phyloP scores from a whole-genome alignment of 2,888 invertebrate genomes.

The Ferrisia virgata region DNA sequence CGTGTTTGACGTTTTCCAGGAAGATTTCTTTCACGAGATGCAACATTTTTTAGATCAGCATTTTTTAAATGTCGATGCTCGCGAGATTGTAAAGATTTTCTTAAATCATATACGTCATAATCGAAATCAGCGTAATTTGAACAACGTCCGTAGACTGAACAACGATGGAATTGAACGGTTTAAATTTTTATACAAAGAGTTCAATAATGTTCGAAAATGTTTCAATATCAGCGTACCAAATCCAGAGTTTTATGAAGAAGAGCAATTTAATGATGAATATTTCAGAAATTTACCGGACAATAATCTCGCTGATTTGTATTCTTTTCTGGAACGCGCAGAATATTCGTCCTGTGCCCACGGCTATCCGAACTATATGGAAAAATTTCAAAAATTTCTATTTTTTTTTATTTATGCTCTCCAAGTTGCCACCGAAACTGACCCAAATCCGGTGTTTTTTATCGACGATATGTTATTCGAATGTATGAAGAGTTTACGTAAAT shows the following conservation, averaged over 20 bases:
- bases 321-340: neutral
- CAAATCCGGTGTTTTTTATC: conserved; percentile 22
- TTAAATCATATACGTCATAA: neutral
- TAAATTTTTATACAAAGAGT: neutral
- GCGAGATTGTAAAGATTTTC: neutral
- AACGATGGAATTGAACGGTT: neutral
- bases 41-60: neutral
- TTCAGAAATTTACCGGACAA: neutral
- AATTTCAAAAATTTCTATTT: conserved; percentile 10
- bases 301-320: neutral
- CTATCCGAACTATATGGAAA: neutral
- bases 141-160: neutral
- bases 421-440: neutral
- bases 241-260: neutral
- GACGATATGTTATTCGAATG: conserved; percentile 26
- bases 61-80: neutral
- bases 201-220: neutral
- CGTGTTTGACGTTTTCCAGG: neutral
- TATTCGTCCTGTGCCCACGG: neutral
- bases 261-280: neutral
- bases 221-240: neutral
- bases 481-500: neutral
- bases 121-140: too few species aligned
- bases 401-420: neutral
- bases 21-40: neutral